Evolutionary conservation across 2,888 invertebrate species (phyloP).

Genomic region (Mesochorus sp.): DNA sequence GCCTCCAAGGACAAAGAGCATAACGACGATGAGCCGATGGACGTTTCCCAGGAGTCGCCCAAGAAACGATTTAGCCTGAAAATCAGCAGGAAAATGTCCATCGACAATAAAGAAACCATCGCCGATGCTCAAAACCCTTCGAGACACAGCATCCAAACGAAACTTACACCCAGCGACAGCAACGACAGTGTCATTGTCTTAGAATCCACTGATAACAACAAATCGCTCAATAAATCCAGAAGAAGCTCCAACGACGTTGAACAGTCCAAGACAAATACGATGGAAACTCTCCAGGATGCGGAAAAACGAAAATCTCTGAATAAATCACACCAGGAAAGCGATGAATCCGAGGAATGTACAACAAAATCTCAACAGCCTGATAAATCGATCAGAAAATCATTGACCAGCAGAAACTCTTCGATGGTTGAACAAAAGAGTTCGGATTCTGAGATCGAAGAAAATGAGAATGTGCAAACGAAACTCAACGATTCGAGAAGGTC

Average conservation of each 20-base stretch:
- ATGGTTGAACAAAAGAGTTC: not conserved
- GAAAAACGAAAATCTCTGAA: conserved; percentile 40
- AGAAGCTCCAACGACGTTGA: conserved; percentile 16
- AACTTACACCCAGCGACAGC: not conserved
- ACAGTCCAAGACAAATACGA: not conserved
- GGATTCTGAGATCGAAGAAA: conserved; percentile 1
- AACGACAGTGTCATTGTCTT: not conserved
- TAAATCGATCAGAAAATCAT: not conserved
- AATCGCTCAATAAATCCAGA: conserved; percentile 8
- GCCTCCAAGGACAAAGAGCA: not conserved
- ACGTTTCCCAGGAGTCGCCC: conserved; percentile 30
- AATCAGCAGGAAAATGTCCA: conserved; percentile 18
- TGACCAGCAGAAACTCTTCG: not conserved
- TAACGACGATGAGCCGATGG: conserved; percentile 20
- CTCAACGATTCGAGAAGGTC: conserved; percentile 19
- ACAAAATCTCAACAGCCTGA: not conserved
- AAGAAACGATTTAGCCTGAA: conserved; percentile 33
- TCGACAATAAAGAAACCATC: not conserved
- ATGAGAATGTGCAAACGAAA: not conserved
- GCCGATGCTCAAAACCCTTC: conserved; percentile 5
- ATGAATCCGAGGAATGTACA: not conserved
- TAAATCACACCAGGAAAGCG: conserved; percentile 7
- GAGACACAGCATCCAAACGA: conserved; percentile 14
- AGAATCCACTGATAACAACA: not conserved
- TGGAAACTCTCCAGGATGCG: not conserved